Base-by-base conservation (phyloP, 2,113 vertebrate species). In the Gymnobelideus leadbeateri region DNA sequence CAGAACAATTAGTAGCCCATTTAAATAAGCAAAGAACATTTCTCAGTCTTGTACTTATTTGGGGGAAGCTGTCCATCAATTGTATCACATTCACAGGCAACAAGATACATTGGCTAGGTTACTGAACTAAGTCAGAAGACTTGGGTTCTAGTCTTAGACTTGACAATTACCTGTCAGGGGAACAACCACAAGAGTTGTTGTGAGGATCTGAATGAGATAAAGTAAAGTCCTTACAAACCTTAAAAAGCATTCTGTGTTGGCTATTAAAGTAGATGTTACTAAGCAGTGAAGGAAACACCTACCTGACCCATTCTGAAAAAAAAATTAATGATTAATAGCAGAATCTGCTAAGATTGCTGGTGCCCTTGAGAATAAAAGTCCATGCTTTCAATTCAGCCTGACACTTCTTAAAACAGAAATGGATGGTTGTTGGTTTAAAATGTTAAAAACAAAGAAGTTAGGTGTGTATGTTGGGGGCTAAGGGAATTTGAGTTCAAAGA, bases 281-380 rank as follows among this genome's bases (percentile, higher is more conserved):
- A 84, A 43, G 28, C 49, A 6, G 1, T 0, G 51, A 21, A 95
- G 19, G 4, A 28, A 89, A n/a, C 26, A 91, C 43, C 24, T 19
- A 43, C n/a, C 10, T 8, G 37, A 31, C 0, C 2, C n/a, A 43
- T 53, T 93, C 77, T 91, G 89, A 92, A 97, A 91, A 49, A 49
- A 90, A 0, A 43, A 43, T 68, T 68, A 4, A 0, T 50, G 11
- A 51, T n/a, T 92, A 51, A 1, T 10, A 95, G 91, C 23, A 94
- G 53, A 0, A 84, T 43, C 6, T 90, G 8, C 53, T 93, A 91
- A 49, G 50, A 96, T 89, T 90, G 2, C 54, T 51, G 47, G 3
- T 68, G 92, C 37, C n/a, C 19, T 21, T 89, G 49, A 53, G 53
- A 61, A 96, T 61, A 91, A 91, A 91, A 92, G 50, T 68, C 12